Conservation (phyloP, 2,888 invertebrate genomes). For the Chloroclystis v-ata region DNA sequence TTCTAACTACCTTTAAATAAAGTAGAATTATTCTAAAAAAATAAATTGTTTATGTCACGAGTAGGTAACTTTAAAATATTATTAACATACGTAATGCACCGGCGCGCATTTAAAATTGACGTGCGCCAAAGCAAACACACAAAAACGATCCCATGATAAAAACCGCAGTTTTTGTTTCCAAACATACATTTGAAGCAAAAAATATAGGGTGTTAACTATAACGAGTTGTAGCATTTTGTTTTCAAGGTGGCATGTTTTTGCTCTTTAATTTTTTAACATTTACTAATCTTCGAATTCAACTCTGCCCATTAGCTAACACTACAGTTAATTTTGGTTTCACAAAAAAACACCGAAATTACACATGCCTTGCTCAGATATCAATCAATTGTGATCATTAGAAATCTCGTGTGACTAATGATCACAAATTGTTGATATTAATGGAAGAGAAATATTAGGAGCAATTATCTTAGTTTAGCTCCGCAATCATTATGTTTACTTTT, state of each 20-base stretch:
- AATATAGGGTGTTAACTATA: slow-evolving; percentile 60
- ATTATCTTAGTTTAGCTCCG: no score
- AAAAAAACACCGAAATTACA: no score
- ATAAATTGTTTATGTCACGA: no score
- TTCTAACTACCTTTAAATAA: no score
- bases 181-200: slow-evolving; percentile 47
- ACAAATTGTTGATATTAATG: no score
- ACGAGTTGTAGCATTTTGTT: slow-evolving; percentile 45
- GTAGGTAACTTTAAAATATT: no score
- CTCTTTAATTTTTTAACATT: slow-evolving; percentile 4
- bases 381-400: background rate
- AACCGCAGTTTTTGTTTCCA: slow-evolving; percentile 60
- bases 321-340: background rate
- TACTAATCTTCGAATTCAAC: background rate
- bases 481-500: no score
- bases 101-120: slow-evolving; percentile 26
- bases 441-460: no score
- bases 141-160: slow-evolving; percentile 60
- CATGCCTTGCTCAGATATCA: background rate
- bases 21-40: no score
- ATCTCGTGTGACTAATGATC: no score
- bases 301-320: slow-evolving; percentile 9
- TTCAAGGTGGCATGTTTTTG: slow-evolving; percentile 31
- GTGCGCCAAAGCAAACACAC: slow-evolving; percentile 67
- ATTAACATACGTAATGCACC: no score